These are phyloP conservation scores for Sphaerophoria rueppellii DNA, from an alignment of 2,888 invertebrate species.

Conservation along the genomic window DNA sequence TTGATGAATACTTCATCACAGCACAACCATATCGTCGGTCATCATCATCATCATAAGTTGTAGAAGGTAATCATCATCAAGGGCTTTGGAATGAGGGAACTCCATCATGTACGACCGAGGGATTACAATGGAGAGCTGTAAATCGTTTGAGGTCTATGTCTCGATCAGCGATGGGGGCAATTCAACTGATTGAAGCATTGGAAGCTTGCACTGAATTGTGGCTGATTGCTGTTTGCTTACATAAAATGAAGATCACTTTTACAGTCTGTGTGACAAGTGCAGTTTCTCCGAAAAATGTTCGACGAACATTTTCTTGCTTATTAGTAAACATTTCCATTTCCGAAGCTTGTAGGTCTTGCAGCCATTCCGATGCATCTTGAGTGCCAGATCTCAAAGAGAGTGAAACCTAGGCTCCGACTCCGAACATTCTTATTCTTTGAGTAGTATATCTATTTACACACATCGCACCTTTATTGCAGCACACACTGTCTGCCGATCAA, in stretches of 20 bases:
- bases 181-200: slow-evolving; percentile 46
- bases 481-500: background rate
- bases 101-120: slow-evolving; percentile 3
- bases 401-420: too few species aligned
- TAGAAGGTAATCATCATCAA: background rate
- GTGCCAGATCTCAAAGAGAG: too few species aligned
- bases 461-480: too few species aligned
- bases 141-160: background rate
- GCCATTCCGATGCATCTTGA: too few species aligned
- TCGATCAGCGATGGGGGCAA: slow-evolving; percentile 9
- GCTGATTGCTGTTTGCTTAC: slow-evolving; percentile 38
- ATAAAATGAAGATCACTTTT: slow-evolving; percentile 18
- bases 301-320: too few species aligned
- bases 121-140: slow-evolving; percentile 39
- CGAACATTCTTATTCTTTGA: too few species aligned
- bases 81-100: background rate
- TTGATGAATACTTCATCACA: slow-evolving; percentile 63
- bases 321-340: too few species aligned
- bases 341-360: too few species aligned
- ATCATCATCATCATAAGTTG: slow-evolving; percentile 12
- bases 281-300: background rate
- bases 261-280: slow-evolving; percentile 41
- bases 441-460: too few species aligned
- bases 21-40: slow-evolving; percentile 19
- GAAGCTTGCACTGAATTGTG: slow-evolving; percentile 28